These are phyloP conservation scores for Globicephala melas DNA, from an alignment of 2,113 vertebrate genomes.

Conservation along the genomic window DNA sequence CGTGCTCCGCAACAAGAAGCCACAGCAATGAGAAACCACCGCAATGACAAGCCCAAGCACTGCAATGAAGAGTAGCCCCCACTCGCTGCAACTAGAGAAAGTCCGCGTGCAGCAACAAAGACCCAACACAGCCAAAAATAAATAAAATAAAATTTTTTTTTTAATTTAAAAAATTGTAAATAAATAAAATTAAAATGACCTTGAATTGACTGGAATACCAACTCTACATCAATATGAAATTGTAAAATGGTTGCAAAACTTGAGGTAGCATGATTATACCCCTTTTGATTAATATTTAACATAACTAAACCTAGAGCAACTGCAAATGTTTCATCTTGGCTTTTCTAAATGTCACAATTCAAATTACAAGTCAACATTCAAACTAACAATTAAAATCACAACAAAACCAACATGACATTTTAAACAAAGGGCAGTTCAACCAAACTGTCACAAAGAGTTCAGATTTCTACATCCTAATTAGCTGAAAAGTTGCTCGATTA, in stretches of 20 bases:
- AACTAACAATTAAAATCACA: constrained; percentile 33
- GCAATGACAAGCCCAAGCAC: no score
- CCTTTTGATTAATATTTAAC: constrained; percentile 37
- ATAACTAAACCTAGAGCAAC: constrained; percentile 2
- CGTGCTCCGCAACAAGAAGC: no score
- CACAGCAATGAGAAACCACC: no score
- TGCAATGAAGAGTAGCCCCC: no score
- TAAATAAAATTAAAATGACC: no score
- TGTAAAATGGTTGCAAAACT: constrained; percentile 34
- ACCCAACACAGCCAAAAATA: no score
- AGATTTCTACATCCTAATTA: constrained; percentile 7
- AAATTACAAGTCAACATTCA: constrained; percentile 32
- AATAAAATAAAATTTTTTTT: no score
- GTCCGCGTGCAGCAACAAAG: no score
- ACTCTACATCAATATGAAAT: neutral
- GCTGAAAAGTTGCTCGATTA: neutral
- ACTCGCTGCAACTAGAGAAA: no score
- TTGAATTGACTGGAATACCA: neutral
- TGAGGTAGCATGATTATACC: neutral
- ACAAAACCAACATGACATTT: constrained; percentile 40
- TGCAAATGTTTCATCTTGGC: constrained; percentile 2
- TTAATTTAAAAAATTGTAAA: no score
- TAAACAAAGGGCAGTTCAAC: constrained; percentile 39
- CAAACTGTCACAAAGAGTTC: neutral
- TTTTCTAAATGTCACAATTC: constrained; percentile 18